A percentile compares a stretch with the other conserved stretches of the same genome.
Evolutionary conservation across 92 coral and sea anemone species (phyloP).

Genomic region (Chrysogorgia sp.): DNA sequence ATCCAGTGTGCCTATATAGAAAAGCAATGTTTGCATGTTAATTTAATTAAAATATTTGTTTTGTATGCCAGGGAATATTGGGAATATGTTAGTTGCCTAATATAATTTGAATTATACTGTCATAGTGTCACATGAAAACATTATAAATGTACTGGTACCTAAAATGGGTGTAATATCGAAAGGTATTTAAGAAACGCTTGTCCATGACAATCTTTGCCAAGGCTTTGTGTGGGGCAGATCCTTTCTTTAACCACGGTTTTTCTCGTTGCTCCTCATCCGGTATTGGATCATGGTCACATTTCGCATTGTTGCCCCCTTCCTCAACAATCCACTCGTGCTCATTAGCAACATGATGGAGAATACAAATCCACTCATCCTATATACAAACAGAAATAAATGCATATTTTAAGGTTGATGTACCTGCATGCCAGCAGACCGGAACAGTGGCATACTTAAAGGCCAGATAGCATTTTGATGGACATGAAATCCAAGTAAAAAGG

Average conservation of each 20-base stretch:
- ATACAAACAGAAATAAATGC: background rate
- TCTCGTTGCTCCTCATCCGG: background rate
- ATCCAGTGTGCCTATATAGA: slow-evolving; percentile 39
- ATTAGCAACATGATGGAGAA: slow-evolving; percentile 35
- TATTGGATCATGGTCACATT: slow-evolving; percentile 36
- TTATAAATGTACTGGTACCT: slow-evolving; percentile 3
- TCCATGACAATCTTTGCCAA: too few species aligned
- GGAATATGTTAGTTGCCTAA: too few species aligned
- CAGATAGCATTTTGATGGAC: too few species aligned
- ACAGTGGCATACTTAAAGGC: too few species aligned
- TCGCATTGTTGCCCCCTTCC: slow-evolving; percentile 10
- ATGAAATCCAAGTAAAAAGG: too few species aligned
- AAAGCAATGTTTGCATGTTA: too few species aligned
- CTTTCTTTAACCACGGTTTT: slow-evolving; percentile 32
- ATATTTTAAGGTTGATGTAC: too few species aligned
- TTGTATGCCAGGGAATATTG: too few species aligned
- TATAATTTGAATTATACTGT: too few species aligned
- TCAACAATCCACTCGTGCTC: slow-evolving; percentile 45
- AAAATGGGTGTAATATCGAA: slow-evolving; percentile 23
- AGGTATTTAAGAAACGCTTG: slow-evolving; percentile 15
- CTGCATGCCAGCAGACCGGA: slow-evolving; percentile 5
- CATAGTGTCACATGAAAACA: too few species aligned
- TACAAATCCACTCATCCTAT: slow-evolving; percentile 40
- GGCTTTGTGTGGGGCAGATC: slow-evolving; percentile 35
- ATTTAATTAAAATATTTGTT: too few species aligned